Conservation (phyloP, 1,140 invertebrate species). For the Meteorus sp. region DNA sequence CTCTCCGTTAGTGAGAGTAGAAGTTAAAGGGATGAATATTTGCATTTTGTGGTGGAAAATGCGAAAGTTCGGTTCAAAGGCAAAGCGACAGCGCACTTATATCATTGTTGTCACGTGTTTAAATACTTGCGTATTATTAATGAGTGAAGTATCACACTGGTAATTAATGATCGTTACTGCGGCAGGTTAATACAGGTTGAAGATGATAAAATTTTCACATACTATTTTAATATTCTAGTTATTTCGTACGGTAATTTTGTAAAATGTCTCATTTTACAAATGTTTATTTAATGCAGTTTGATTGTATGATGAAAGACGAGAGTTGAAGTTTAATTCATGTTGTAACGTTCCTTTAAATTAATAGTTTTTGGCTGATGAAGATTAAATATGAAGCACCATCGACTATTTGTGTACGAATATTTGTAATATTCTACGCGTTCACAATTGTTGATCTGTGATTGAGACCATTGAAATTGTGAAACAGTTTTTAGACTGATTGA, state of each 20-base stretch:
- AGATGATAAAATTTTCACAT: too few relatives aligned
- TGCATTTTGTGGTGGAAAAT: constrained; percentile 29
- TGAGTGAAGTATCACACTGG: constrained; percentile 37
- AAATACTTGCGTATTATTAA: constrained; percentile 40
- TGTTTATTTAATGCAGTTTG: too few relatives aligned
- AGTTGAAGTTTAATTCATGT: too few relatives aligned
- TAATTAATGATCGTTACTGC: constrained; percentile 36
- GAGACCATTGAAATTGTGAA: too few relatives aligned
- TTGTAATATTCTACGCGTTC: neutral
- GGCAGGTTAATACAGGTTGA: too few relatives aligned
- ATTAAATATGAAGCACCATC: neutral
- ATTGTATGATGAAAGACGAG: too few relatives aligned
- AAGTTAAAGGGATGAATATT: constrained; percentile 13
- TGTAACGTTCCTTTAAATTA: too few relatives aligned
- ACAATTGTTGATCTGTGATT: neutral
- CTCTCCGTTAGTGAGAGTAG: constrained; percentile 21
- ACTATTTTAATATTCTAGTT: too few relatives aligned
- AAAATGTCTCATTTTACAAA: too few relatives aligned
- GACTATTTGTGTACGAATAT: constrained; percentile 6
- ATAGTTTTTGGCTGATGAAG: too few relatives aligned
- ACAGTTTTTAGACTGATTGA: too few relatives aligned
- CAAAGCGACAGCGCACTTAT: constrained; percentile 25
- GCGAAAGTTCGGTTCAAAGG: constrained; percentile 41
- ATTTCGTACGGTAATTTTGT: too few relatives aligned
- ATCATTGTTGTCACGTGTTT: constrained; percentile 20